Conservation (phyloP, 2,797 vertebrate species). For the Cirrhinus mrigala region DNA sequence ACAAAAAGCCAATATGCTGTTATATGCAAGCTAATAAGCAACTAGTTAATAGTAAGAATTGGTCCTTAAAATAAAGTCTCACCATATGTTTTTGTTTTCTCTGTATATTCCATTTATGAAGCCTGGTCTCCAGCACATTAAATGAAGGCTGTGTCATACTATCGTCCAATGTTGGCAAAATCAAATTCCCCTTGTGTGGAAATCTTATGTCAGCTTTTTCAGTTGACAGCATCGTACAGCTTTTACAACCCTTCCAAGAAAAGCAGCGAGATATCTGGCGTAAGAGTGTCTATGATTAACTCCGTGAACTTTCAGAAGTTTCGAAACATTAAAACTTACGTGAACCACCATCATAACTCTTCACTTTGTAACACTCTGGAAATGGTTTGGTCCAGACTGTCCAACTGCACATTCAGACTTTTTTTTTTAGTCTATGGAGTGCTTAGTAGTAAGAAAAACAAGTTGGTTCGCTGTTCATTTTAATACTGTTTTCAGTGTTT, state of each 20-base stretch:
- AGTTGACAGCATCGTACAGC: not conserved
- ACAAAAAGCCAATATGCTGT: not conserved
- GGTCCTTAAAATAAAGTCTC: not conserved
- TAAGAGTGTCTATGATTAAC: constrained; percentile 7
- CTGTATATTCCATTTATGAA: not conserved
- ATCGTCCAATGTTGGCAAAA: not conserved
- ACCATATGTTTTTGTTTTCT: not conserved
- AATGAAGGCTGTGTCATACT: not conserved
- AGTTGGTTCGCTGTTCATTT: not conserved
- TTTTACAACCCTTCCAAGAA: constrained; percentile 31
- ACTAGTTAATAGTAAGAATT: not conserved
- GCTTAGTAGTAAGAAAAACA: not conserved
- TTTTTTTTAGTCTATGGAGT: not conserved
- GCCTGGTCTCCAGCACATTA: not conserved
- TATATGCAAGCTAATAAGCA: not conserved
- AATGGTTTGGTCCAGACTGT: not conserved
- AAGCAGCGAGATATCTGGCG: constrained; percentile 17
- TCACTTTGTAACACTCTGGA: not conserved
- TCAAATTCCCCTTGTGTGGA: constrained; percentile 23
- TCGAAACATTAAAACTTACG: not conserved
- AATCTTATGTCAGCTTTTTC: constrained; percentile 27
- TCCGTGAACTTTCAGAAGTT: constrained; percentile 11
- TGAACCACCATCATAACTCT: constrained; percentile 24
- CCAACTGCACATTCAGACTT: not conserved
- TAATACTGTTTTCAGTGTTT: not conserved